Evolutionary conservation across 2,113 vertebrate species (phyloP).

Genomic region (Baryphthengus martii): DNA sequence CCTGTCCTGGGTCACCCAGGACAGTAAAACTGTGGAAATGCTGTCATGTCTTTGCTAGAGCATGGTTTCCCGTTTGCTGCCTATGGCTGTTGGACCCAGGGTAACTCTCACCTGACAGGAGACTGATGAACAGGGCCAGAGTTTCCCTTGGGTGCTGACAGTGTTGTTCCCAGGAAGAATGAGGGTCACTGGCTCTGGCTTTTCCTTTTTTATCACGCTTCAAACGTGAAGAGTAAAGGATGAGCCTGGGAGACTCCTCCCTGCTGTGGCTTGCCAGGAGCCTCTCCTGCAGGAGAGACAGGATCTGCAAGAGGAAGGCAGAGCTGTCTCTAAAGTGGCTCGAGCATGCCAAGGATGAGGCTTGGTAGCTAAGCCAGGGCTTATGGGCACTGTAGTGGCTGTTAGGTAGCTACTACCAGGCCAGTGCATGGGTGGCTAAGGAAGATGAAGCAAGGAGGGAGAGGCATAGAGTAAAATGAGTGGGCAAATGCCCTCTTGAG

Average conservation of each 20-base stretch:
- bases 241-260: not conserved
- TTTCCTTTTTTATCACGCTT: not conserved
- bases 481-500: not conserved
- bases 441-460: not conserved
- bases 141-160: not conserved
- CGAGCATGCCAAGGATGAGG: not conserved
- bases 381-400: not conserved
- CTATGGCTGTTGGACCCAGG: not conserved
- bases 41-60: not conserved
- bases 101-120: not conserved
- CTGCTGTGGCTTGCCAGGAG: not conserved
- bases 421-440: not conserved
- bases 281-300: not conserved
- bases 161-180: not conserved
- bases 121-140: not conserved
- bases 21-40: not conserved
- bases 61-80: not conserved
- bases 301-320: not conserved
- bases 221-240: not conserved
- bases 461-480: not conserved
- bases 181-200: not conserved
- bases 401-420: accelerated
- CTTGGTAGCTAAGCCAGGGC: not conserved
- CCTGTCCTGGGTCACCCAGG: not conserved
- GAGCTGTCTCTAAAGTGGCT: not conserved